These are phyloP conservation scores for Nephrotoma appendiculata DNA, from an alignment of 2,888 invertebrate species.

Conservation along the genomic window DNA sequence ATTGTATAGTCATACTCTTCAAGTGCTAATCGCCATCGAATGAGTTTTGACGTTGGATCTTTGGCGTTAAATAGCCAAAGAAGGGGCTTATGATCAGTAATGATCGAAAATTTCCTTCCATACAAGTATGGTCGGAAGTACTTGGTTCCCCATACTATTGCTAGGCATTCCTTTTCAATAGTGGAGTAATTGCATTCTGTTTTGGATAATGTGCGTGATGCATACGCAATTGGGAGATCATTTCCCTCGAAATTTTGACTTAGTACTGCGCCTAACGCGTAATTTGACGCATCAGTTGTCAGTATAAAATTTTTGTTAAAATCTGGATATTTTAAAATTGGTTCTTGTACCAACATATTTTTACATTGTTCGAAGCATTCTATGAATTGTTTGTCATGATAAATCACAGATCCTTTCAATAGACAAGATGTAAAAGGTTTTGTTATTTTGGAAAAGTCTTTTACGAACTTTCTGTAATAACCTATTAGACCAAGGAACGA, in stretches of 20 bases:
- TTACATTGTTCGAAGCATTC: slow-evolving; percentile 5
- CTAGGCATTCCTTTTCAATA: slow-evolving; percentile 23
- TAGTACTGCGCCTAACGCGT: slow-evolving; percentile 17
- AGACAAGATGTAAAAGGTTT: slow-evolving; percentile 6
- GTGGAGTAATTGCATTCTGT: slow-evolving; percentile 17
- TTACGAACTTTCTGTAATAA: not conserved
- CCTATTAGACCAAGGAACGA: slow-evolving; percentile 12
- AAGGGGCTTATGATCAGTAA: slow-evolving; percentile 27
- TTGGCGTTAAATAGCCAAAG: slow-evolving; percentile 24
- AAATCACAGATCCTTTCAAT: not conserved
- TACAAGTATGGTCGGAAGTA: slow-evolving; percentile 24
- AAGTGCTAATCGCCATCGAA: slow-evolving; percentile 22
- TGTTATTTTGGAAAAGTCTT: slow-evolving; percentile 9
- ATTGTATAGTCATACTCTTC: slow-evolving; percentile 19
- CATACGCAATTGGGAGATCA: slow-evolving; percentile 17
- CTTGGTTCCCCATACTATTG: slow-evolving; percentile 21
- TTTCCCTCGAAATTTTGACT: slow-evolving; percentile 13
- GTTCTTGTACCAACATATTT: slow-evolving; percentile 13
- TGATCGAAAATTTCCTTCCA: slow-evolving; percentile 23
- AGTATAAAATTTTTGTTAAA: slow-evolving; percentile 19
- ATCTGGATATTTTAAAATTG: slow-evolving; percentile 23
- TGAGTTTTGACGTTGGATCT: slow-evolving; percentile 24
- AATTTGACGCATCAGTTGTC: slow-evolving; percentile 19
- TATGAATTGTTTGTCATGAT: not conserved
- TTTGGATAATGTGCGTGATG: slow-evolving; percentile 17